Evolutionary conservation across 2,888 invertebrate genomes (phyloP), one percentile per base, ranked within the genome.

Genomic region (Iselma pallidipennis): DNA sequence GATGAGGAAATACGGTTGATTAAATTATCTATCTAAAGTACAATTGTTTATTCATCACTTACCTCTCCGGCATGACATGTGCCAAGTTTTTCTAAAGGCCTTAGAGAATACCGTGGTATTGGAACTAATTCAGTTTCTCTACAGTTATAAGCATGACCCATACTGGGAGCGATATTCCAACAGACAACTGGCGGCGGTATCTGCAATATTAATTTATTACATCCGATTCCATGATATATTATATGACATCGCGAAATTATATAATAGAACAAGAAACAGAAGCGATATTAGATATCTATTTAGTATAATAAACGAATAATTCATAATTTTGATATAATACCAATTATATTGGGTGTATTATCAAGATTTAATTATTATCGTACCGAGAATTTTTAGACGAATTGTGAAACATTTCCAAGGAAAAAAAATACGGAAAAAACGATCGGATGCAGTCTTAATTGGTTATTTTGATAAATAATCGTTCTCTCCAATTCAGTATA

Each of bases 111-210:
- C 58, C 84, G 80, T 16, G 86, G 85, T 75, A 87, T 84, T 63
- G 84, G 83, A 61, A 83, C 82, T 49, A 86, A 81, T 73, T 87
- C 86, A 57, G 82, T 82, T 76, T 87, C 87, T 70, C 84, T 82
- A 76, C 86, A 85, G 70, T 83, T 85, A 80, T 86, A 87, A 60
- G 85, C 80, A 68, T 85, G 85, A 66, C 84, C 85, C 85, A 86
- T 86, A 73, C 86, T 85, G 19, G 87, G 87, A 12, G 85, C 85
- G 51, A 87, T 85, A 77, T 87, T 87, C 87, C 87, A 87, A 68
- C 83, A 82, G 59, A 86, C 84, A 59, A 84, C 80, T 29, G 87
- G 87, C 55, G 86, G 84, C 57, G 85, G 83, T 73, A 84, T 81
- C 86, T 86, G 78, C 48, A 78, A 80, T 67, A 66, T 63, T 61